Evolutionary conservation across 2,888 invertebrate species (phyloP).

Genomic region (Drosophila neotestacea): DNA sequence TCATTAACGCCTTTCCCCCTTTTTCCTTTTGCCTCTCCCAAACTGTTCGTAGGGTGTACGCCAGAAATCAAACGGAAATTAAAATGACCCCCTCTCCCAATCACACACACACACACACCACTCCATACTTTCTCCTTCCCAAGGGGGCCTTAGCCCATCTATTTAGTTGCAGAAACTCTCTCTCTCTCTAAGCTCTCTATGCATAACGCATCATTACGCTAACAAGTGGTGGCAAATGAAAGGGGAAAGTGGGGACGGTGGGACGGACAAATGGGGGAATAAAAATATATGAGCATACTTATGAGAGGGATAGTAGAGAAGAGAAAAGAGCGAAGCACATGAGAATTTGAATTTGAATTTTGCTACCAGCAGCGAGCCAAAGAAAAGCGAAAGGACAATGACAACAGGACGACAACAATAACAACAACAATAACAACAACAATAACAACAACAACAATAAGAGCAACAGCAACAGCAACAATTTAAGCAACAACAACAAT

Average conservation of each 20-base stretch:
- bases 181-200: slow-evolving; percentile 36
- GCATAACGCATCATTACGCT: slow-evolving; percentile 74
- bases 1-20: slow-evolving; percentile 54
- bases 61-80: slow-evolving; percentile 73
- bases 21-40: not conserved
- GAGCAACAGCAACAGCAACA: not conserved
- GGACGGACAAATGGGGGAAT: slow-evolving; percentile 48
- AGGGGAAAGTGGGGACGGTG: not conserved
- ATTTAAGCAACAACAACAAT: slow-evolving; percentile 13
- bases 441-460: slow-evolving; percentile 1
- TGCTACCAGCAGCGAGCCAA: slow-evolving; percentile 31
- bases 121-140: not conserved
- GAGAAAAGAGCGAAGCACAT: slow-evolving; percentile 18
- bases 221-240: slow-evolving; percentile 47
- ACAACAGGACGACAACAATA: slow-evolving; percentile 22
- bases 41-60: slow-evolving; percentile 19
- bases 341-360: slow-evolving; percentile 47
- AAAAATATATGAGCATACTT: slow-evolving; percentile 47
- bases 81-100: slow-evolving; percentile 43
- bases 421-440: not conserved
- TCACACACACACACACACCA: not conserved
- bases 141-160: slow-evolving; percentile 29
- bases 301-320: not conserved
- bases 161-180: slow-evolving; percentile 17
- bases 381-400: slow-evolving; percentile 60